These are phyloP conservation scores for Trichacis sp. DNA, from an alignment of 2,888 invertebrate genomes.

Conservation along the genomic window DNA sequence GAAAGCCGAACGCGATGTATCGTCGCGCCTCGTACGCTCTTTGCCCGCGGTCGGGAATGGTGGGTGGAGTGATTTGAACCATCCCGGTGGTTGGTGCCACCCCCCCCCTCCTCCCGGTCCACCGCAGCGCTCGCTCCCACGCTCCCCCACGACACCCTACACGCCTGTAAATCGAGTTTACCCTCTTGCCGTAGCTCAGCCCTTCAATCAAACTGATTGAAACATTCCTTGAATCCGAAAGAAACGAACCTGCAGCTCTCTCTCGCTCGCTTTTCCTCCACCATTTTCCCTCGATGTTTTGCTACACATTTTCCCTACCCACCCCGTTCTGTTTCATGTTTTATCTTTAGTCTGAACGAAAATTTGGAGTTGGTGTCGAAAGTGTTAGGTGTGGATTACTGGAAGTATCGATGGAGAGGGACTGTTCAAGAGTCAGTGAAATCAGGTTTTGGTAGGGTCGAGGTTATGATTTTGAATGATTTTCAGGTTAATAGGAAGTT, in stretches of 20 bases:
- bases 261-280: conserved; percentile 24
- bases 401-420: no score
- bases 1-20: no score
- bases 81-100: conserved; percentile 68
- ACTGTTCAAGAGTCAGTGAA: no score
- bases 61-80: no score
- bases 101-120: conserved; percentile 52
- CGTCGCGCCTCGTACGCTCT: no score
- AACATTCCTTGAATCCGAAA: conserved; percentile 70
- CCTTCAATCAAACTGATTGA: conserved; percentile 70
- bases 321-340: not conserved
- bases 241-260: conserved; percentile 65
- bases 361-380: not conserved
- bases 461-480: no score
- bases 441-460: no score
- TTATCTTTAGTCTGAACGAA: not conserved
- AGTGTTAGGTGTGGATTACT: no score
- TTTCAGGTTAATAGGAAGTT: no score
- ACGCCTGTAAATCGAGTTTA: conserved; percentile 69
- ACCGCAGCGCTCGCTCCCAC: conserved; percentile 44
- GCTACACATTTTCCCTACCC: not conserved
- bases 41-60: no score
- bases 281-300: conserved; percentile 29
- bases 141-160: conserved; percentile 47
- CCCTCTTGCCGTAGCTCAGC: conserved; percentile 69